phyloP scores from a whole-genome alignment of 1,140 invertebrate species.

The Sesamia nonagrioides region DNA sequence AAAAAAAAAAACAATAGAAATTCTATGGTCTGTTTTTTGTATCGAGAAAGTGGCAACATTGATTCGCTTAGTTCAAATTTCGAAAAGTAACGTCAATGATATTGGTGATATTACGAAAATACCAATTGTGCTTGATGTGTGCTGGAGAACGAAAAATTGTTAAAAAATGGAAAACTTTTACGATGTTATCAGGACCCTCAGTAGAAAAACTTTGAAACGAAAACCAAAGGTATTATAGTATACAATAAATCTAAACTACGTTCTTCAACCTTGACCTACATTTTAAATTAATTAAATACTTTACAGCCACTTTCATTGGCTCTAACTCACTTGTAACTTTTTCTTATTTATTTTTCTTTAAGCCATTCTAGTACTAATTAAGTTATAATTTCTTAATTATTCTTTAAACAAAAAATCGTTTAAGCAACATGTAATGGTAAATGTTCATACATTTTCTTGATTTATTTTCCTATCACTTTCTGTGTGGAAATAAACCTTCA shows the following conservation, averaged over 20 bases:
- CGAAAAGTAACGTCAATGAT: constrained; percentile 25
- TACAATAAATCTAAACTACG: not conserved
- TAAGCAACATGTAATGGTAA: no score
- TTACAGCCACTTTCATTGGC: not conserved
- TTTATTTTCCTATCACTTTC: no score
- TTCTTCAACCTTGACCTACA: constrained; percentile 22
- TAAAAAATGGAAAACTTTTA: constrained; percentile 79
- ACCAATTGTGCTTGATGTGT: constrained; percentile 52
- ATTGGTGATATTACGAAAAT: constrained; percentile 33
- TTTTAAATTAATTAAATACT: not conserved
- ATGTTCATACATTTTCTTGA: no score
- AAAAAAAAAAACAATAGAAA: constrained; percentile 53
- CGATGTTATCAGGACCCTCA: constrained; percentile 79
- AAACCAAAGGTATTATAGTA: constrained; percentile 69
- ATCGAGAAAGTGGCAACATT: constrained; percentile 48
- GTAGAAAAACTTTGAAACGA: constrained; percentile 79
- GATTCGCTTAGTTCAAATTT: constrained; percentile 36
- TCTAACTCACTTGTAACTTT: not conserved
- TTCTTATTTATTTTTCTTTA: no score
- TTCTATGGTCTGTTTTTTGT: constrained; percentile 44
- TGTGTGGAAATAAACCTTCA: no score
- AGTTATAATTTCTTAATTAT: no score
- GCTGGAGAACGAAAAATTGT: constrained; percentile 41
- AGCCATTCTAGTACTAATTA: no score
- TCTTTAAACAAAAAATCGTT: no score